A percentile compares a stretch with the other conserved stretches of the same genome.
Conservation (phyloP, 37 sponge, comb jelly and placozoan species). For the Cliona cf. orientalis region DNA sequence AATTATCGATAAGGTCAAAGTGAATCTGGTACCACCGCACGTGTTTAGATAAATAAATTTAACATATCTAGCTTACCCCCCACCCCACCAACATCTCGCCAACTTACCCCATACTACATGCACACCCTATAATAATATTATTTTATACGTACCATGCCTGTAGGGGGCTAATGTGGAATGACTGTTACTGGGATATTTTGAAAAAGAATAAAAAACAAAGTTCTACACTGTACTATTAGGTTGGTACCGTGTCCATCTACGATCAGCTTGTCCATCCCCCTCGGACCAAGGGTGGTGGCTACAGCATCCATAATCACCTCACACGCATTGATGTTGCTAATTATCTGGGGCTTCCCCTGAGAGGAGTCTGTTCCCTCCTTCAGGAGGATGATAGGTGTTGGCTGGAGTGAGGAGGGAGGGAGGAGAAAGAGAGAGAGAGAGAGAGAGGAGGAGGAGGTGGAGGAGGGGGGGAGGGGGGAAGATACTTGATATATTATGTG, state of each 20-base stretch:
- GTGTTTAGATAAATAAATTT: background rate
- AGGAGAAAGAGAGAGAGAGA: background rate
- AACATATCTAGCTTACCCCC: background rate
- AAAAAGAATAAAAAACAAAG: too few species aligned
- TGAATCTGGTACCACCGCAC: too few species aligned
- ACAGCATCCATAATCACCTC: slow-evolving; percentile 94
- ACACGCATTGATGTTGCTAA: slow-evolving; percentile 99
- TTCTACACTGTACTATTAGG: too few species aligned
- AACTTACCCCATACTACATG: background rate
- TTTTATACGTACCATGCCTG: too few species aligned
- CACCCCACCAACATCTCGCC: background rate
- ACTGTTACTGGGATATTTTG: too few species aligned
- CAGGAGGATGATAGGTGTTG: slow-evolving; percentile 92
- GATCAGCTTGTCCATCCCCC: slow-evolving; percentile 99
- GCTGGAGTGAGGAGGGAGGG: slow-evolving; percentile 16
- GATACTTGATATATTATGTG: too few species aligned
- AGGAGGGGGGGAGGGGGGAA: too few species aligned
- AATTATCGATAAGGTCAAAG: too few species aligned
- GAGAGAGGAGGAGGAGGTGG: background rate
- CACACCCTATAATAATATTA: background rate
- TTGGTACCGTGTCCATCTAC: slow-evolving; percentile 90
- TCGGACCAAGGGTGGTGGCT: slow-evolving; percentile 94
- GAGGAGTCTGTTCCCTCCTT: slow-evolving; percentile 99
- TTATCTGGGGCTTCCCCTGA: slow-evolving; percentile 96
- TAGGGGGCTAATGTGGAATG: too few species aligned